Evolutionary conservation across 2,888 invertebrate genomes (phyloP).

Genomic region (Oligia fasciuncula): DNA sequence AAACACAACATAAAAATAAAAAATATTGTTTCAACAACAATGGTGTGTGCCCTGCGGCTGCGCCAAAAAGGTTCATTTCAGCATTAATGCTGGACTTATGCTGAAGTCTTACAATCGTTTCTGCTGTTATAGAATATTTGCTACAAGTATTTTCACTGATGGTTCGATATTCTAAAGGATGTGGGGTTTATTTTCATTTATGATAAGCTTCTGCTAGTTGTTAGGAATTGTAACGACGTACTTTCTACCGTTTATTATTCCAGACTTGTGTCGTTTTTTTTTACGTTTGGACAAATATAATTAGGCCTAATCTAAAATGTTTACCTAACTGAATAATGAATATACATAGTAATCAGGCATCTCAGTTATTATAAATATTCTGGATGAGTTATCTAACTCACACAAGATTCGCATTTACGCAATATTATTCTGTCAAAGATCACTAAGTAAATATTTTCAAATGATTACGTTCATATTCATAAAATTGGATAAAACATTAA

Average conservation of each 20-base stretch:
- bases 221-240: background rate
- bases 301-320: background rate
- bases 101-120: too few species aligned
- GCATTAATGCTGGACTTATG: background rate
- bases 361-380: slow-evolving; percentile 45
- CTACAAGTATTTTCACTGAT: background rate
- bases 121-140: background rate
- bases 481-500: background rate
- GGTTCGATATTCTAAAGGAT: background rate
- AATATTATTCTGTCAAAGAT: slow-evolving; percentile 28
- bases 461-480: background rate
- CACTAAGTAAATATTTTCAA: slow-evolving; percentile 27
- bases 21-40: background rate
- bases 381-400: slow-evolving; percentile 35
- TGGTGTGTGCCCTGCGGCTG: background rate
- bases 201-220: background rate
- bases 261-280: background rate
- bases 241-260: background rate
- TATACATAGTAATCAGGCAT: slow-evolving; percentile 18
- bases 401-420: slow-evolving; percentile 25
- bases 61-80: background rate
- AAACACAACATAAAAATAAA: background rate
- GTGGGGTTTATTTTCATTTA: background rate
- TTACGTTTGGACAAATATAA: background rate
- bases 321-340: slow-evolving; percentile 37